Conservation (phyloP, 2,888 invertebrate genomes). For the Leptinotarsa tumamoca region DNA sequence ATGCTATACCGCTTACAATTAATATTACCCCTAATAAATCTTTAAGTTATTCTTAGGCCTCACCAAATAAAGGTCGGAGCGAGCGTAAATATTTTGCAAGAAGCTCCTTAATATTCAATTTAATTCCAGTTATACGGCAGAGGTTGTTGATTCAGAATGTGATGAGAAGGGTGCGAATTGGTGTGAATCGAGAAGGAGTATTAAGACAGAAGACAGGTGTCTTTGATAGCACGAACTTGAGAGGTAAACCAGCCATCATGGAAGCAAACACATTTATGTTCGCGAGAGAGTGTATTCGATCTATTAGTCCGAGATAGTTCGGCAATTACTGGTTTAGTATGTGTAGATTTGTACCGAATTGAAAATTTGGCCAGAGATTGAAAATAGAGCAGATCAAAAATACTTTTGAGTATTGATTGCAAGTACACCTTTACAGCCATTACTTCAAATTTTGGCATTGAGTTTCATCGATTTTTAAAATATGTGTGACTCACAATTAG, state of each 20-base stretch:
- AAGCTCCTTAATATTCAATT: slow-evolving; percentile 26
- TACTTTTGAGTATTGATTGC: too few relatives aligned
- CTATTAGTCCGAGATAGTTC: neutral
- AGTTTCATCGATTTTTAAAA: too few relatives aligned
- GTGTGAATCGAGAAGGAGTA: slow-evolving; percentile 9
- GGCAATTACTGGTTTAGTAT: neutral
- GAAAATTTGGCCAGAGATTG: neutral
- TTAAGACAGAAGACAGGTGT: slow-evolving; percentile 33
- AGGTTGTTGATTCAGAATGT: slow-evolving; percentile 33
- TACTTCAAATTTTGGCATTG: too few relatives aligned
- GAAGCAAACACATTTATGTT: neutral
- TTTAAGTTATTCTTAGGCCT: slow-evolving; percentile 8
- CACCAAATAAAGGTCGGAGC: slow-evolving; percentile 1
- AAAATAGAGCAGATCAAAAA: too few relatives aligned
- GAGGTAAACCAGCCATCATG: neutral
- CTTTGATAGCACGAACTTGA: slow-evolving; percentile 20
- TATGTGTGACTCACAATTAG: too few relatives aligned
- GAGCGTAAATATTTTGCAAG: slow-evolving; percentile 18
- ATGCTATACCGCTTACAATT: neutral
- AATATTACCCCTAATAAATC: slow-evolving; percentile 11
- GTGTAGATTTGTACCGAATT: too few relatives aligned
- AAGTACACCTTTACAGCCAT: too few relatives aligned
- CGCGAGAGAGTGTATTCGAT: neutral
- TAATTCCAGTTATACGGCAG: slow-evolving; percentile 28
- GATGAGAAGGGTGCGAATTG: slow-evolving; percentile 26